phyloP scores from a whole-genome alignment of 1,140 invertebrate species.

The Antheraea mylitta region DNA sequence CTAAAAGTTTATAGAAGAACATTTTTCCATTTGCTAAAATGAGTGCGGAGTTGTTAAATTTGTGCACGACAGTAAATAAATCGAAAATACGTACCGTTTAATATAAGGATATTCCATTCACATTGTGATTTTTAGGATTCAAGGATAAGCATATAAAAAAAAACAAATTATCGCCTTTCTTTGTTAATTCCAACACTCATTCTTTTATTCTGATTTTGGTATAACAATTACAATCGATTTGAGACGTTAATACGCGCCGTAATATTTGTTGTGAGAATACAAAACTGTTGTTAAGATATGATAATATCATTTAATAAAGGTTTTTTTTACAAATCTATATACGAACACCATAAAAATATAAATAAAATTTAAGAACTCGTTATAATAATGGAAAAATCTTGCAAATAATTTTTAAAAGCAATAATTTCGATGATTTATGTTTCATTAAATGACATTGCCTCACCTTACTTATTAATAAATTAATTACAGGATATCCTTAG shows the following conservation, averaged over 20 bases:
- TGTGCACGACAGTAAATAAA: constrained; percentile 64
- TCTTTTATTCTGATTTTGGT: constrained; percentile 76
- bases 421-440: constrained; percentile 18
- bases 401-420: constrained; percentile 8
- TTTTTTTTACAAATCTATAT: neutral
- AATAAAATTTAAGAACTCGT: too few relatives aligned
- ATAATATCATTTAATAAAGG: constrained; percentile 4
- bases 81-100: constrained; percentile 72
- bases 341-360: too few relatives aligned
- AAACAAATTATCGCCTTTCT: constrained; percentile 66
- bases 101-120: constrained; percentile 22
- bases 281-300: constrained; percentile 24
- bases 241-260: constrained; percentile 53
- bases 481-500: constrained; percentile 48
- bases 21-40: constrained; percentile 55
- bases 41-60: constrained; percentile 63
- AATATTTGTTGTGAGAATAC: constrained; percentile 80
- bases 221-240: constrained; percentile 50
- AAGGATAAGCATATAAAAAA: constrained; percentile 47
- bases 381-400: too few relatives aligned
- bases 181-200: constrained; percentile 77
- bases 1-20: constrained; percentile 25
- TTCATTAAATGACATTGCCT: constrained; percentile 37
- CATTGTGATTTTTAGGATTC: constrained; percentile 38
- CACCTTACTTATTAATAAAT: constrained; percentile 35